A percentile compares a stretch with the other conserved stretches of the same genome.
These are phyloP conservation scores for Ciconia boyciana DNA, from an alignment of 2,113 vertebrate genomes.

Conservation along the genomic window DNA sequence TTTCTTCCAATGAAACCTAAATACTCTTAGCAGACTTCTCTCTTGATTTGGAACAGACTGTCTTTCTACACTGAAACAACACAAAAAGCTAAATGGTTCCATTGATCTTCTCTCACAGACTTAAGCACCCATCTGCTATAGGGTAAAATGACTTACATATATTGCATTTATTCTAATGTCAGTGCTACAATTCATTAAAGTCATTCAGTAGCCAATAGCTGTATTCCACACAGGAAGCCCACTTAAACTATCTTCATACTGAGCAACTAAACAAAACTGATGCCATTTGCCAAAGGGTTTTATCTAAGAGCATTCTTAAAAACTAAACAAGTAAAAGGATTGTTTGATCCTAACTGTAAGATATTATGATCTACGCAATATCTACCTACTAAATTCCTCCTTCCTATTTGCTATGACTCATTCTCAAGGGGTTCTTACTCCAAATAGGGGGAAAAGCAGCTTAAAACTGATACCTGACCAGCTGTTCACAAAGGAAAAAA, in stretches of 20 bases:
- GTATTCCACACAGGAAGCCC: background rate
- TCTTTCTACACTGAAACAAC: constrained; percentile 53
- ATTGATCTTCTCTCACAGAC: constrained; percentile 57
- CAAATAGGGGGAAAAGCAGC: background rate
- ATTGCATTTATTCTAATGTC: background rate
- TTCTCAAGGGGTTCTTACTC: background rate
- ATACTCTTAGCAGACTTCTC: constrained; percentile 48
- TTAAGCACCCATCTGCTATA: constrained; percentile 60
- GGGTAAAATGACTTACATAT: constrained; percentile 26
- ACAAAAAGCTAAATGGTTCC: constrained; percentile 53
- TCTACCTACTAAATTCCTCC: background rate
- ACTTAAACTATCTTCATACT: background rate
- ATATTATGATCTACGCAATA: background rate
- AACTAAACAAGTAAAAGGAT: background rate
- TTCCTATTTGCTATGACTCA: background rate
- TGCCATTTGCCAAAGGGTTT: background rate
- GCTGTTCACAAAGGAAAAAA: constrained; percentile 4
- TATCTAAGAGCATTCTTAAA: background rate
- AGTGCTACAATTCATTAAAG: background rate
- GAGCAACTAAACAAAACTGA: background rate
- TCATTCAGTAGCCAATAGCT: background rate
- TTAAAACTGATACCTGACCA: background rate
- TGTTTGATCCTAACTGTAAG: background rate
- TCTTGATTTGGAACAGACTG: constrained; percentile 56
- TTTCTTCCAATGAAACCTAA: constrained; percentile 58